phyloP scores from a whole-genome alignment of 2,888 invertebrate genomes.

The Tortrix viridana region DNA sequence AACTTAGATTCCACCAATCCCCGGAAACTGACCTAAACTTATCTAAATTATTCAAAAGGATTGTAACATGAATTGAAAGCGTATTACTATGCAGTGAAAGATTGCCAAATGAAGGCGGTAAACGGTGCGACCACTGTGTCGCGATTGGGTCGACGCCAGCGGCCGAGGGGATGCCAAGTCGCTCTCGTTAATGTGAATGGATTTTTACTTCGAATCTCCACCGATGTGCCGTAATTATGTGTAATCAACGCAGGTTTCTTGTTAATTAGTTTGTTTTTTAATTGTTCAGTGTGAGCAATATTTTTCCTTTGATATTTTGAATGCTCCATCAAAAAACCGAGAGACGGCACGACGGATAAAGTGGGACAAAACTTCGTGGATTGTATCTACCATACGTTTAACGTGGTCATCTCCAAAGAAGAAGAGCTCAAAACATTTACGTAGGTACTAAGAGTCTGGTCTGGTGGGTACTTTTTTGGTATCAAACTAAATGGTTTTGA shows the following conservation, averaged over 20 bases:
- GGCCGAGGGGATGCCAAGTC: slow-evolving; percentile 29
- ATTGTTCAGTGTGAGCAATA: too few relatives aligned
- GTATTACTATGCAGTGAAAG: slow-evolving; percentile 39
- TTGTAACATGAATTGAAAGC: slow-evolving; percentile 39
- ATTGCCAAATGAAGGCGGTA: slow-evolving; percentile 39
- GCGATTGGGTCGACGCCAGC: slow-evolving; percentile 34
- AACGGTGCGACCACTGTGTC: slow-evolving; percentile 37
- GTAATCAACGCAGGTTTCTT: slow-evolving; percentile 33
- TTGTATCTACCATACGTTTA: too few relatives aligned
- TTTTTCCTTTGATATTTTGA: too few relatives aligned
- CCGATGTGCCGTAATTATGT: slow-evolving; percentile 35
- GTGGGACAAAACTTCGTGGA: too few relatives aligned
- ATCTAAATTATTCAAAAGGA: slow-evolving; percentile 38
- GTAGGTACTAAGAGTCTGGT: too few relatives aligned
- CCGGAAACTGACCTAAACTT: slow-evolving; percentile 31
- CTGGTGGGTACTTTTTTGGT: too few relatives aligned
- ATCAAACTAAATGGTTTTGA: too few relatives aligned
- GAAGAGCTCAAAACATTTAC: too few relatives aligned
- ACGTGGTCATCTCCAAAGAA: too few relatives aligned
- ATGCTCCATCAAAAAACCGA: too few relatives aligned
- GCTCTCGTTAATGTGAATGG: slow-evolving; percentile 36
- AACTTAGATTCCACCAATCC: slow-evolving; percentile 1
- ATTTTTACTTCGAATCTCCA: slow-evolving; percentile 34
- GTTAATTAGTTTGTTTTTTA: slow-evolving; percentile 12
- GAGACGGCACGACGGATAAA: too few relatives aligned